Conservation (phyloP, 1,140 invertebrate species). For the Neodiprion pinetum region DNA sequence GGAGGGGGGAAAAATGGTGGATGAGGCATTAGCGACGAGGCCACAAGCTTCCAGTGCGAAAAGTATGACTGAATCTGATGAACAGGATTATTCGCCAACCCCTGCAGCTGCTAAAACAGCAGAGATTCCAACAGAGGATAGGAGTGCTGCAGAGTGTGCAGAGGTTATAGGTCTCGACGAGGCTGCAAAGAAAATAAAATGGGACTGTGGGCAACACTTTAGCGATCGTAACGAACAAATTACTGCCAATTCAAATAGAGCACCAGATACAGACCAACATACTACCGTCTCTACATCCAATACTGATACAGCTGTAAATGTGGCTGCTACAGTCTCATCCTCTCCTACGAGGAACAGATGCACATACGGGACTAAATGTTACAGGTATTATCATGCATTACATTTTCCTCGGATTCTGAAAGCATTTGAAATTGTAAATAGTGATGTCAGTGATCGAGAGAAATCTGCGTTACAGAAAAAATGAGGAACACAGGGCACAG, state of each 20-base stretch:
- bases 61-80: neutral
- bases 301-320: neutral
- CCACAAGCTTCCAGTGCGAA: neutral
- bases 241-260: neutral
- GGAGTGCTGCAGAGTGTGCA: neutral
- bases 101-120: neutral
- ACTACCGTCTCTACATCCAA: neutral
- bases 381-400: conserved; percentile 20
- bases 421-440: neutral
- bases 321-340: neutral
- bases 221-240: conserved; percentile 26
- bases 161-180: neutral
- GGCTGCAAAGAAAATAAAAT: conserved; percentile 32
- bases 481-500: conserved; percentile 50
- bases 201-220: conserved; percentile 26
- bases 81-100: neutral
- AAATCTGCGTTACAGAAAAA: conserved; percentile 45
- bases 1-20: neutral
- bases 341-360: conserved; percentile 22
- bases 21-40: neutral
- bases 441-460: neutral
- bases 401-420: neutral
- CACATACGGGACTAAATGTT: conserved; percentile 28
- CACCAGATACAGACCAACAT: neutral
- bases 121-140: neutral